Base-by-base conservation (phyloP, 2,113 vertebrate genomes). In the Benthochromis sp. region DNA sequence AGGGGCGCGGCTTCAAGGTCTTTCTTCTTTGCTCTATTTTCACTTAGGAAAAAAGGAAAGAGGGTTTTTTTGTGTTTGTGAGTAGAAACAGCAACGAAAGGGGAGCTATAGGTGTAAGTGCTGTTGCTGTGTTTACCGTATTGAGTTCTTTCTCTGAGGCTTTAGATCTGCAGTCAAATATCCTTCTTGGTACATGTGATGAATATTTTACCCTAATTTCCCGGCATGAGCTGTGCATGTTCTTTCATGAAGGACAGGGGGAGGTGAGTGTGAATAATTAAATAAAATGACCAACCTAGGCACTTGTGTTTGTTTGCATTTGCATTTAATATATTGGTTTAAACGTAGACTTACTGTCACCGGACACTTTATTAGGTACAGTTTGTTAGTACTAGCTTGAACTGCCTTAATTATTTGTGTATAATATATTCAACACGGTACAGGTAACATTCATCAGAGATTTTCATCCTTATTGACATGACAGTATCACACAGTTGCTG, bases 141-240 rank as follows among this genome's bases (percentile, higher is more conserved):
- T 50, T 1, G 24, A 52, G 52, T 71, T 71, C 16, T 50, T 10
- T 73, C 45, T 21, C 36, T 5, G 38, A 66, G 52, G 85, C 82
- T 3, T 71, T 69, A 19, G 14, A 86, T 73, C 43, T 36, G 83
- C 76, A 9, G 24, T 31, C 16, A 87, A 43, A 89, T 87, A 57
- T 91, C 69, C 87, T 83, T 83, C 40, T 57, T 50, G 40, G 50
- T 31, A 71, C 82, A 69, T 43, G 66, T 4, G 43, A 87, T 88
- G 90, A 90, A 93, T 90, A 83, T 83, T 71, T 93, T 90, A 94
- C 90, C 88, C 86, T 93, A 92, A 95, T 95, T 93, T 95, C 84
- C 92, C 43, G 53, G 16, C 36, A 38, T 7, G 81, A 83, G 81
- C 81, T 2, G 43, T 38, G 87, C 73, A 82, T 87, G 73, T 89